Percentiles rank a stretch among this genome's conserved stretches.
Evolutionary conservation across 2,888 invertebrate genomes (phyloP).

Genomic region (Bembecia ichneumoniformis): DNA sequence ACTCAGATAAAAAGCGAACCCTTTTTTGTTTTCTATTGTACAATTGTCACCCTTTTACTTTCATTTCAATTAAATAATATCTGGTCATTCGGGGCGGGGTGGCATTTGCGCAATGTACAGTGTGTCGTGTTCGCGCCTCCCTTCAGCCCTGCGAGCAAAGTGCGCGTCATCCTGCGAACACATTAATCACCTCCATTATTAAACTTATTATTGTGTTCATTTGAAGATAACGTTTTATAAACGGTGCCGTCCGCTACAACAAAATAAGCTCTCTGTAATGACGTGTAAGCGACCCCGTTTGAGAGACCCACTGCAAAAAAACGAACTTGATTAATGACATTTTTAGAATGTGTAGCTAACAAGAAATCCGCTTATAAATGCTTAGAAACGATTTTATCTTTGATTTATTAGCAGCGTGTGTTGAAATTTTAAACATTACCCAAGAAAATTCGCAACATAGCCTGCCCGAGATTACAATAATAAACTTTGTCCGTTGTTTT

Average conservation of each 20-base stretch:
- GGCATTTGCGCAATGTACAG: conserved; percentile 14
- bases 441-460: no score
- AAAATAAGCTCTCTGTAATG: conserved; percentile 69
- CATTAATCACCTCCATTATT: conserved; percentile 71
- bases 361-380: conserved; percentile 11
- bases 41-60: conserved; percentile 71
- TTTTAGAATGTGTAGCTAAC: conserved; percentile 21
- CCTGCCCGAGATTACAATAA: no score
- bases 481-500: no score
- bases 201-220: conserved; percentile 70
- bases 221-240: conserved; percentile 70
- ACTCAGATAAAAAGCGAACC: conserved; percentile 57
- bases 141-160: conserved; percentile 41
- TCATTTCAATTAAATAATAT: conserved; percentile 72
- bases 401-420: background rate
- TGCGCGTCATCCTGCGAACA: conserved; percentile 67
- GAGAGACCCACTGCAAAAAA: conserved; percentile 40
- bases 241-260: conserved; percentile 66
- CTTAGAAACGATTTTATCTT: background rate
- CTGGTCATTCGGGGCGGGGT: conserved; percentile 68
- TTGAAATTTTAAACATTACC: no score
- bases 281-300: conserved; percentile 53
- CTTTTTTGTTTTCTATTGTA: conserved; percentile 65
- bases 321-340: conserved; percentile 48
- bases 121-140: conserved; percentile 38